phyloP scores from a whole-genome alignment of 2,797 vertebrate genomes.

The Xerus rutilus region DNA sequence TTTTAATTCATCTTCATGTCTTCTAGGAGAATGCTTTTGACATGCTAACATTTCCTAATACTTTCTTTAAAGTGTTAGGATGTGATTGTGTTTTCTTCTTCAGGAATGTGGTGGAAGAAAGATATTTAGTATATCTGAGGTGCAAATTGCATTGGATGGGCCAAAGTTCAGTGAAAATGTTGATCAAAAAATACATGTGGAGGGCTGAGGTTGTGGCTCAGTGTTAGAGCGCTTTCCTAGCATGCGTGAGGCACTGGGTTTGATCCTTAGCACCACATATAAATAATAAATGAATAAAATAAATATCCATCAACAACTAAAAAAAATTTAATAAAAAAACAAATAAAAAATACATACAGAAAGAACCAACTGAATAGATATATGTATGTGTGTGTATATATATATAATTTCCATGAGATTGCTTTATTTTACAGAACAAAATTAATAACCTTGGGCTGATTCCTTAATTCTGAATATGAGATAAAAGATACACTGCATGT shows the following conservation, averaged over 20 bases:
- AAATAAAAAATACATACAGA: too few relatives aligned
- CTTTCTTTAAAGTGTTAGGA: background rate
- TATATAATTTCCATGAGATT: background rate
- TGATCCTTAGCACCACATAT: too few relatives aligned
- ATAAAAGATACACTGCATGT: background rate
- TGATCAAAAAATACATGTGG: background rate
- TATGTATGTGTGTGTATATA: too few relatives aligned
- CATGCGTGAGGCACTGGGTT: too few relatives aligned
- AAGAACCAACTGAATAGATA: too few relatives aligned
- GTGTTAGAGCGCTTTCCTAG: too few relatives aligned
- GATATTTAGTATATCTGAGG: background rate
- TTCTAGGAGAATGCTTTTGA: background rate
- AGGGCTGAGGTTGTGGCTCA: too few relatives aligned
- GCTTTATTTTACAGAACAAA: constrained; percentile 5
- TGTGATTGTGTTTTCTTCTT: background rate
- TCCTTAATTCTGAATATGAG: constrained; percentile 8
- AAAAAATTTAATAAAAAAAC: too few relatives aligned
- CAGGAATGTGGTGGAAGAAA: background rate
- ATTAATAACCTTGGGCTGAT: background rate
- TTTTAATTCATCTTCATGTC: constrained; percentile 12
- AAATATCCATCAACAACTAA: too few relatives aligned
- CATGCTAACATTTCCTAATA: background rate
- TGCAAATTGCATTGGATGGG: background rate
- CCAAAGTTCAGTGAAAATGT: constrained; percentile 43
- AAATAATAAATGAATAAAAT: too few relatives aligned